phyloP scores from a whole-genome alignment of 2,888 invertebrate species.

The Aproaerema taeniolella region DNA sequence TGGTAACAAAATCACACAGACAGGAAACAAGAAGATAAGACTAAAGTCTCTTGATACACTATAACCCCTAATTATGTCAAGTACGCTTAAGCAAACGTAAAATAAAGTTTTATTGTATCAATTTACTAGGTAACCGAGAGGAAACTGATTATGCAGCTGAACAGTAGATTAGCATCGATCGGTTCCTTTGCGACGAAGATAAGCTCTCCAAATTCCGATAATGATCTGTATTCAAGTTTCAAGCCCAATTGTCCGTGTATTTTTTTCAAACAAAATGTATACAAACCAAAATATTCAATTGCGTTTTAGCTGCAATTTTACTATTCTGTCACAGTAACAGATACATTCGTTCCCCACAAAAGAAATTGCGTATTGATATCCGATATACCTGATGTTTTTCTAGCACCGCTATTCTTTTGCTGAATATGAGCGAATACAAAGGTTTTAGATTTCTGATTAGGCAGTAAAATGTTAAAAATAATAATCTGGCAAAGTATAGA shows the following conservation, averaged over 20 bases:
- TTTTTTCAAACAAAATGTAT: conserved; percentile 47
- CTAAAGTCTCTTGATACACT: too few relatives aligned
- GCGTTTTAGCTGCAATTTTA: conserved; percentile 64
- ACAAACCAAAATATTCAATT: conserved; percentile 58
- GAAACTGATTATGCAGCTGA: conserved; percentile 56
- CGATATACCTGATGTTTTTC: conserved; percentile 68
- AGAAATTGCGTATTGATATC: conserved; percentile 67
- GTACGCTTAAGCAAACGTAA: too few relatives aligned
- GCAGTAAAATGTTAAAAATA: conserved; percentile 19
- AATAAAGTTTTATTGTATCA: too few relatives aligned
- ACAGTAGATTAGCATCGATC: conserved; percentile 55
- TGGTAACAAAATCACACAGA: too few relatives aligned
- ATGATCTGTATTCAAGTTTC: conserved; percentile 71
- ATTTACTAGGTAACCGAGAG: conserved; percentile 50
- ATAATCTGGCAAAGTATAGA: too few relatives aligned
- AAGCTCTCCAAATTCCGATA: conserved; percentile 62
- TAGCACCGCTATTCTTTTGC: conserved; percentile 32
- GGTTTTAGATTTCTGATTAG: conserved; percentile 48
- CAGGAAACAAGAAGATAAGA: too few relatives aligned
- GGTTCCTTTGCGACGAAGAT: conserved; percentile 60
- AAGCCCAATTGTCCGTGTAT: conserved; percentile 59
- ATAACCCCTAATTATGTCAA: too few relatives aligned
- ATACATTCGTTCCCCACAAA: conserved; percentile 57
- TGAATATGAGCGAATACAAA: conserved; percentile 39
- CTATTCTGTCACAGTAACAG: conserved; percentile 53